Evolutionary conservation across 2,888 invertebrate species (phyloP).

Genomic region (Dastarcus helophoroides): DNA sequence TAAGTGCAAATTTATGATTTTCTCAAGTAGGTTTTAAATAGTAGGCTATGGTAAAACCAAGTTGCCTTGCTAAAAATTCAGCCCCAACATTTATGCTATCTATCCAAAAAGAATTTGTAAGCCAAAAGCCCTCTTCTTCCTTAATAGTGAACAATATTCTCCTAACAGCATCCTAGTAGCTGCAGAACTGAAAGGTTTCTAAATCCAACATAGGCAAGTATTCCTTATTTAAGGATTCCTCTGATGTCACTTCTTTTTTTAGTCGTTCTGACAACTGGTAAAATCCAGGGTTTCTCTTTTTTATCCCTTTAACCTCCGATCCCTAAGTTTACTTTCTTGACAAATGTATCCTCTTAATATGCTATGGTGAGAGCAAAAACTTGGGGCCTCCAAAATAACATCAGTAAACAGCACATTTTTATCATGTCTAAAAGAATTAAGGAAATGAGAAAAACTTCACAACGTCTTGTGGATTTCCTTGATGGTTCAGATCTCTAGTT

Average conservation of each 20-base stretch:
- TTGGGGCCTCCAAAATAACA: slow-evolving; percentile 73
- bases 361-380: slow-evolving; percentile 80
- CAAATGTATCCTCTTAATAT: slow-evolving; percentile 59
- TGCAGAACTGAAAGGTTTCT: slow-evolving; percentile 61
- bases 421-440: too few relatives aligned
- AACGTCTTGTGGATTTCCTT: too few relatives aligned
- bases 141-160: slow-evolving; percentile 56
- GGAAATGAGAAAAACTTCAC: too few relatives aligned
- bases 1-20: slow-evolving; percentile 84
- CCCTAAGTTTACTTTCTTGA: slow-evolving; percentile 85
- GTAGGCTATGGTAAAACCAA: slow-evolving; percentile 63
- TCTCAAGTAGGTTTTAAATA: slow-evolving; percentile 94
- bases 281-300: slow-evolving; percentile 91
- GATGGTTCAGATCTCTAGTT: too few relatives aligned
- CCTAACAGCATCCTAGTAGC: slow-evolving; percentile 84
- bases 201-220: slow-evolving; percentile 87
- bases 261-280: slow-evolving; percentile 90
- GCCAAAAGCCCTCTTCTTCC: slow-evolving; percentile 66
- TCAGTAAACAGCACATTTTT: slow-evolving; percentile 55
- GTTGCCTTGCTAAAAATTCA: slow-evolving; percentile 66
- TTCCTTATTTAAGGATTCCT: slow-evolving; percentile 82
- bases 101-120: slow-evolving; percentile 92
- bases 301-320: slow-evolving; percentile 96
- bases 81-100: slow-evolving; percentile 84
- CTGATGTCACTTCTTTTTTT: slow-evolving; percentile 71